Conservation (phyloP, 2,888 invertebrate genomes). For the Operophtera brumata region DNA sequence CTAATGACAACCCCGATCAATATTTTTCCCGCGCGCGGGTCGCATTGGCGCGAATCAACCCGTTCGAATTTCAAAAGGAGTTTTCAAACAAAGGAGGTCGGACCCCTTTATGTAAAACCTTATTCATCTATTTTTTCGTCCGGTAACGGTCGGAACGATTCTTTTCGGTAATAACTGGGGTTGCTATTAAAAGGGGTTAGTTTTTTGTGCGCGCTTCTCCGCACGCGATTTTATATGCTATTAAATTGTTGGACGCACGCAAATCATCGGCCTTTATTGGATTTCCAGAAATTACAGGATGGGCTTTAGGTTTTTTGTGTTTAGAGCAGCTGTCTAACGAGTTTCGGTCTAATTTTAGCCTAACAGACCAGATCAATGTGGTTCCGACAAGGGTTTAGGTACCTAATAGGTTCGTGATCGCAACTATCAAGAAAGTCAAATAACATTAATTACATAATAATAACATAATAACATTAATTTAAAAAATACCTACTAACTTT, state of each 20-base stretch:
- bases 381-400: not conserved
- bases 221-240: conserved; percentile 65
- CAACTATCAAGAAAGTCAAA: too few relatives aligned
- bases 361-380: not conserved
- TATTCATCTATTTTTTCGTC: conserved; percentile 74
- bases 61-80: conserved; percentile 38
- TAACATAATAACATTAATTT: too few relatives aligned
- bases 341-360: conserved; percentile 1
- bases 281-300: conserved; percentile 29
- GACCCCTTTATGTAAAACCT: conserved; percentile 67
- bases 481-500: too few relatives aligned
- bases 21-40: conserved; percentile 67
- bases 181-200: conserved; percentile 58
- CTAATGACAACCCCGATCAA: conserved; percentile 59
- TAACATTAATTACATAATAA: too few relatives aligned
- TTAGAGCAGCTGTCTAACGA: conserved; percentile 25
- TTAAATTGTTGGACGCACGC: conserved; percentile 68
- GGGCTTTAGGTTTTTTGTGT: conserved; percentile 27
- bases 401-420: too few relatives aligned
- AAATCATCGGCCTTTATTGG: conserved; percentile 47
- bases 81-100: conserved; percentile 56
- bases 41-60: conserved; percentile 60
- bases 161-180: conserved; percentile 74
- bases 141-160: conserved; percentile 70
- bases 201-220: conserved; percentile 65